Evolutionary conservation across 2,113 vertebrate genomes (phyloP), one percentile per base, ranked within the genome.

Genomic region (Agelaius tricolor): DNA sequence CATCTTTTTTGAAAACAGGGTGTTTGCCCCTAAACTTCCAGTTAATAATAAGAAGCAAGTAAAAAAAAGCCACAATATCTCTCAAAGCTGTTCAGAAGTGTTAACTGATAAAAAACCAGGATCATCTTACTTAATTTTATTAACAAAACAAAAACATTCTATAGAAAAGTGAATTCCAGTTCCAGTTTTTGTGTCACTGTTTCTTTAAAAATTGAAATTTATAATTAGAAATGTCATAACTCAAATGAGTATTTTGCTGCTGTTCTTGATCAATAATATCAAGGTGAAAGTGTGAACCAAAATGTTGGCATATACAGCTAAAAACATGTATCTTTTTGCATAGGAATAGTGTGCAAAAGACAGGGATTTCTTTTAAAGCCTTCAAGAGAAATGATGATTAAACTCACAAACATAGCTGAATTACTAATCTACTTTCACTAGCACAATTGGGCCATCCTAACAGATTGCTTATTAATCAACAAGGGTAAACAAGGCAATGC

Each of bases 391-490:
- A 98, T 87, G 31, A 97, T 97, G 93, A 97, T 97, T 98, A 97
- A 94, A 96, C 81, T 78, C 92, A 96, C 90, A 97, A 97, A 97
- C 90, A 96, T 94, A 93, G 75, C 87, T 95, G 95, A 97, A 98
- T 98, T 96, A 93, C 97, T 98, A 98, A 98, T 97, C 95, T 97
- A 92, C 74, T 95, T 98, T 94, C 88, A 94, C 62, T 90, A 91
- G 94, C 95, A 97, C 97, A 96, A 95, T 72, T 97, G 97, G 90
- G 96, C 97, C 61, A 2, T 94, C 97, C 93, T 94, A 97, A 97
- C 97, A 98, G 97, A 98, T 98, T 98, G 97, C 97, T 97, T 98
- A 98, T 98, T 98, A 98, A 98, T 98, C 97, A 98, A 98, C 96
- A 97, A 98, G 96, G 92, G 97, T 98, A 98, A 98, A 98, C 97